Evolutionary conservation across 2,888 invertebrate species (phyloP), one percentile per base, ranked within the genome.

Genomic region (Synergus umbraculus): DNA sequence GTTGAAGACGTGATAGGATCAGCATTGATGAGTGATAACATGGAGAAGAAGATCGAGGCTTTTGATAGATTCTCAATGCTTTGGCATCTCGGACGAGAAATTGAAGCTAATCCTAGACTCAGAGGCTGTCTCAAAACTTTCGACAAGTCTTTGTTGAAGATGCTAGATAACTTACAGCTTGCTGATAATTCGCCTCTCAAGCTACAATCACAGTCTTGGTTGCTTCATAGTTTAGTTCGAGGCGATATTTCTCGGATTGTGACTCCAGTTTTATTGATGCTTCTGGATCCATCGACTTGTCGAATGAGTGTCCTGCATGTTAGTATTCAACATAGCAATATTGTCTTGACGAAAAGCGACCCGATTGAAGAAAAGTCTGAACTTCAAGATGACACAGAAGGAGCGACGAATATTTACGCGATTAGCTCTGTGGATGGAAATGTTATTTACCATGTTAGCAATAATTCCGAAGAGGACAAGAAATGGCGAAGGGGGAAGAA

Each of bases 371-470:
- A 90, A 58, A 90, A 86, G 81, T 89, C 89, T 0, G 92, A 92
- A 77, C 78, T 88, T 1, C 89, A 89, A 18, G 90, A 90, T 43
- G 91, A 91, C 10, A 89, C 87, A 77, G 92, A 89, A 83, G 92
- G 88, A 5, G 88, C 91, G 0, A 92, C 92, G 1, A 96, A 95
- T 88, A 96, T 97, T 15, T 97, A 96, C 88, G 97, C 97, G 0
- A 96, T 97, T 65, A 97, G 97, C 88, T 96, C 95, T 66, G 96
- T 96, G 44, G 96, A 96, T 86, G 97, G 97, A 1, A 96, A 96
- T 86, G 95, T 97, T 5, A 95, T 94, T 87, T 95, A 94, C 87
- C 95, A 95, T 83, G 93, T 94, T 0, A 93, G 94, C 41, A 93
- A 93, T 69, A 92, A 92, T 60, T 88, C 89, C 29, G 90, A 91